phyloP scores from a whole-genome alignment of 2,113 vertebrate genomes.

The Suricata suricatta region DNA sequence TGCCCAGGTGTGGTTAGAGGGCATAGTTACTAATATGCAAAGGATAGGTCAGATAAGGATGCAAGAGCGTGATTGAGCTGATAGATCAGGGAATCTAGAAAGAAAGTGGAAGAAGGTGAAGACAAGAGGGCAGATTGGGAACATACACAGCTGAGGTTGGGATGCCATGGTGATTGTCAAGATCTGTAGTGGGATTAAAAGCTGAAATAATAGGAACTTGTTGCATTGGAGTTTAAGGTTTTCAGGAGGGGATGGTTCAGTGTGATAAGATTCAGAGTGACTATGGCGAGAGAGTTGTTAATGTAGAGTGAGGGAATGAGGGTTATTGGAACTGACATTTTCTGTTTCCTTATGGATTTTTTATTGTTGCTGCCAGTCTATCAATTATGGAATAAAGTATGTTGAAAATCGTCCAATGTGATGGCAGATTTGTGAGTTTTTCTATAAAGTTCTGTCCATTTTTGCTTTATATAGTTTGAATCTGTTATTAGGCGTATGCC shows the following conservation, averaged over 20 bases:
- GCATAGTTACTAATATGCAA: background rate
- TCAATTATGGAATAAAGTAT: background rate
- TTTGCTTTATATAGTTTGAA: background rate
- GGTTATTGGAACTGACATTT: constrained; percentile 10
- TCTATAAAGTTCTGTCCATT: background rate
- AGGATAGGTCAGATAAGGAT: background rate
- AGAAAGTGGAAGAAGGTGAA: background rate
- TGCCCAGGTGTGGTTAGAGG: background rate
- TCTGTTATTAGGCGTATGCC: background rate
- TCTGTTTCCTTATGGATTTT: background rate
- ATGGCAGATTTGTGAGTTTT: constrained; percentile 31
- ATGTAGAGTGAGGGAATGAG: background rate
- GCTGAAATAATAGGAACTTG: background rate
- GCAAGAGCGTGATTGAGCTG: background rate
- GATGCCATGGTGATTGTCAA: background rate
- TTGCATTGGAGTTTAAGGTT: background rate
- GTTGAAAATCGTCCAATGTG: background rate
- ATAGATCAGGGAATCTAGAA: background rate
- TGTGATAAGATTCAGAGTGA: background rate
- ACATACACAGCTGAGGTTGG: background rate
- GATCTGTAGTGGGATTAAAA: background rate
- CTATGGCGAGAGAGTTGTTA: background rate
- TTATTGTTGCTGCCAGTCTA: background rate
- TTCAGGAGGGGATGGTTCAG: background rate
- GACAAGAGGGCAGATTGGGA: background rate